Evolutionary conservation across 2,113 vertebrate species (phyloP).

Genomic region (Cardinalis cardinalis): DNA sequence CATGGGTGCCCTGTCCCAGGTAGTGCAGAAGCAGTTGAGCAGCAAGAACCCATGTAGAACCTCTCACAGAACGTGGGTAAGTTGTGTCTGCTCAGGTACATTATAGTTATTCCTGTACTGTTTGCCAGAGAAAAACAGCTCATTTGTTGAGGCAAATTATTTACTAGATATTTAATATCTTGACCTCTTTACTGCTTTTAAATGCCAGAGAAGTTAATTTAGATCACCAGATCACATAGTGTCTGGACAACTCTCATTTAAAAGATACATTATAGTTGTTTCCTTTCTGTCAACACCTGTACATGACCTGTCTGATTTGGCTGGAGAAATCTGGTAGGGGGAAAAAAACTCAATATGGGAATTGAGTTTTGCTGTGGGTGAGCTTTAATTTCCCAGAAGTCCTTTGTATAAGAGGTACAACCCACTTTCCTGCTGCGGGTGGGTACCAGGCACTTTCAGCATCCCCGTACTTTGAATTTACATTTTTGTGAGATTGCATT

Average conservation of each 20-base stretch:
- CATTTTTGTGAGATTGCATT: neutral
- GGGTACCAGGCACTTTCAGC: neutral
- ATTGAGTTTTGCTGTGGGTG: neutral
- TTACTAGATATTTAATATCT: neutral
- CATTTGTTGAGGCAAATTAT: neutral
- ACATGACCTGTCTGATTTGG: neutral
- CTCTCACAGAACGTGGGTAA: neutral
- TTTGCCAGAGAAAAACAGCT: neutral
- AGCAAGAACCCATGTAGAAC: neutral
- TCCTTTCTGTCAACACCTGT: neutral
- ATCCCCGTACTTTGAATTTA: neutral
- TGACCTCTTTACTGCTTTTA: neutral
- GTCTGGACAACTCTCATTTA: neutral
- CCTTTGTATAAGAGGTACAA: neutral
- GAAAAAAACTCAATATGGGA: neutral
- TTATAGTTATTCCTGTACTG: neutral
- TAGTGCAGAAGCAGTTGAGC: neutral
- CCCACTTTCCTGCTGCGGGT: rapidly evolving
- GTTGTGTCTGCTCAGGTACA: neutral
- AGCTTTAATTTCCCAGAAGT: neutral
- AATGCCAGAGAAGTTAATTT: neutral
- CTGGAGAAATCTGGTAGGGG: neutral
- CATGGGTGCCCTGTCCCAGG: rapidly evolving
- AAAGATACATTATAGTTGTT: neutral
- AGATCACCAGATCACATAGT: neutral